phyloP scores from a whole-genome alignment of 1,140 invertebrate species.

The Sitodiplosis mosellana region DNA sequence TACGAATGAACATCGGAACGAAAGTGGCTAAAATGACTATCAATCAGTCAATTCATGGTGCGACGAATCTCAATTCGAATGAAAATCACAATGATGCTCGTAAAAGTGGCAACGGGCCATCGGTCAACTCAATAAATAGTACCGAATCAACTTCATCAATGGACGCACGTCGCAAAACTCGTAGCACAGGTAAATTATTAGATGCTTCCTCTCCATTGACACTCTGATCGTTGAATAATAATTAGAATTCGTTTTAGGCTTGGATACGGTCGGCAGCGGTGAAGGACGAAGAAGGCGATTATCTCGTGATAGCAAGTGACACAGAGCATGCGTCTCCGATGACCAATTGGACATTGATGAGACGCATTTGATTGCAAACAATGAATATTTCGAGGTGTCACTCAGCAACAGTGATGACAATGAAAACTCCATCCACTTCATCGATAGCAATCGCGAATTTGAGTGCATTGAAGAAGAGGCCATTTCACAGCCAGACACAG shows the following conservation, averaged over 20 bases:
- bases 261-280: slow-evolving; percentile 8
- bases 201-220: slow-evolving; percentile 3
- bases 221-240: slow-evolving; percentile 3
- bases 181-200: slow-evolving; percentile 37
- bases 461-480: not conserved
- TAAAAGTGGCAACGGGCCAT: slow-evolving; percentile 7
- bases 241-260: slow-evolving; percentile 1
- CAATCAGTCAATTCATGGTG: not conserved
- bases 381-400: no score
- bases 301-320: slow-evolving; percentile 40
- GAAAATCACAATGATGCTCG: slow-evolving; percentile 14
- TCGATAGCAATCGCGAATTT: not conserved
- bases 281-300: slow-evolving; percentile 27
- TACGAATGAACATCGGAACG: not conserved
- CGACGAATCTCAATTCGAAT: not conserved
- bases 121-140: slow-evolving; percentile 5
- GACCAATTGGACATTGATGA: not conserved
- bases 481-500: not conserved
- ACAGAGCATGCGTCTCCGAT: slow-evolving; percentile 17
- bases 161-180: slow-evolving; percentile 34
- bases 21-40: not conserved
- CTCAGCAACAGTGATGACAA: no score
- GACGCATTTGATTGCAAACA: not conserved
- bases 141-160: slow-evolving; percentile 7
- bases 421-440: no score